phyloP scores from a whole-genome alignment of 2,797 vertebrate species.

The Ibycter americanus region DNA sequence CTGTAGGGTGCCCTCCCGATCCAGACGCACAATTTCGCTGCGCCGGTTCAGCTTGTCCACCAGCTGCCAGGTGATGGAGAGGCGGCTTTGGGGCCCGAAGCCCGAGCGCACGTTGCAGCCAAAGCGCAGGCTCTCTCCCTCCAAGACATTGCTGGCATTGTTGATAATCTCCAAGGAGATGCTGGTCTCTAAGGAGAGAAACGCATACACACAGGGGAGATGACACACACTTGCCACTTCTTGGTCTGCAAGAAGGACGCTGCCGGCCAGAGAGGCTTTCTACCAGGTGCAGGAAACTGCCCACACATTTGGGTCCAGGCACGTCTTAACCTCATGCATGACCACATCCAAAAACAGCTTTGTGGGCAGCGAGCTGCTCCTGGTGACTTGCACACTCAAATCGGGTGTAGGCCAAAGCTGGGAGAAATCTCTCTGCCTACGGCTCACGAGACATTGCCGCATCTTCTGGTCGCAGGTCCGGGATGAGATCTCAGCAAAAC shows the following conservation, averaged over 20 bases:
- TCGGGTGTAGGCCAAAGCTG: slow-evolving; percentile 4
- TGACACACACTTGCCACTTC: neutral
- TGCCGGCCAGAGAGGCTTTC: slow-evolving; percentile 20
- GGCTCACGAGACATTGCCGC: neutral
- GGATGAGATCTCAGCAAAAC: slow-evolving; percentile 7
- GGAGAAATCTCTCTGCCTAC: slow-evolving; percentile 31
- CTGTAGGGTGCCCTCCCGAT: slow-evolving; percentile 81
- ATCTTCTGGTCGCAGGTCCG: slow-evolving; percentile 43
- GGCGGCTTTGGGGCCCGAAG: slow-evolving; percentile 74
- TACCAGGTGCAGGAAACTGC: slow-evolving; percentile 36
- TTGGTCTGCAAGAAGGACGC: neutral
- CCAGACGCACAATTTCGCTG: slow-evolving; percentile 85
- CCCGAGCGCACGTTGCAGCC: slow-evolving; percentile 83
- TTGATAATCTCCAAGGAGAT: slow-evolving; percentile 88
- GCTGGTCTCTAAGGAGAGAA: slow-evolving; percentile 88
- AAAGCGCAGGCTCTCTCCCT: slow-evolving; percentile 88
- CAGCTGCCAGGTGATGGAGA: slow-evolving; percentile 90
- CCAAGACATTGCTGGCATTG: slow-evolving; percentile 87
- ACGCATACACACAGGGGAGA: slow-evolving; percentile 14
- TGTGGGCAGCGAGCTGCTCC: slow-evolving; percentile 62
- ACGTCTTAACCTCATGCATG: slow-evolving; percentile 28
- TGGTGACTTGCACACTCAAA: slow-evolving; percentile 47
- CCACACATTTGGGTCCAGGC: slow-evolving; percentile 31
- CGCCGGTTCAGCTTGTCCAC: slow-evolving; percentile 80
- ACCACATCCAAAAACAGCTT: slow-evolving; percentile 35